Conservation (phyloP, 1,140 invertebrate species). For the Geopemphigus sp. region DNA sequence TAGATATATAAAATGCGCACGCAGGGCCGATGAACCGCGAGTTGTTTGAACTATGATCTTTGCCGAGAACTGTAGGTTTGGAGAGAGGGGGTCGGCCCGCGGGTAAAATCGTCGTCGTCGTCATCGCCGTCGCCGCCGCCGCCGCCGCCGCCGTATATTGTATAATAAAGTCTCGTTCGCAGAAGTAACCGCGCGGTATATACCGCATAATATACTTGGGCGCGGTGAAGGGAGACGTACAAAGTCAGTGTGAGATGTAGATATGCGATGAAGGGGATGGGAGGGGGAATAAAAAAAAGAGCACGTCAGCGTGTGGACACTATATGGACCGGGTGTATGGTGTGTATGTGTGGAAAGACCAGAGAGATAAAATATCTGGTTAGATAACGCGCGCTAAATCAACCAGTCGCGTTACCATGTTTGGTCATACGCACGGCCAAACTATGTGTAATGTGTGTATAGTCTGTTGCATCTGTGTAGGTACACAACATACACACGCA, state of each 20-base stretch:
- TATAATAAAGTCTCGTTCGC: not conserved
- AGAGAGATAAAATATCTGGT: constrained; percentile 41
- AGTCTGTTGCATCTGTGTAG: too few species aligned
- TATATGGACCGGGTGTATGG: not conserved
- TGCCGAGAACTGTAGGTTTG: not conserved
- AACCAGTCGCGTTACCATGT: constrained; percentile 43
- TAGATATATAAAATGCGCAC: not conserved
- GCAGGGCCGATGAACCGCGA: constrained; percentile 44
- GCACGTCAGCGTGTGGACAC: not conserved
- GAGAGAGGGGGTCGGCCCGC: too few species aligned
- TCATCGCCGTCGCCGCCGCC: not conserved
- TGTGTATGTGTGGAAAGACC: not conserved
- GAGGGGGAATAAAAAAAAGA: not conserved
- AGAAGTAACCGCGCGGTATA: not conserved
- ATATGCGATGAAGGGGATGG: too few species aligned
- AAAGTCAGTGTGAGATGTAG: not conserved
- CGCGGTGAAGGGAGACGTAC: not conserved
- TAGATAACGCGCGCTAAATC: constrained; percentile 47
- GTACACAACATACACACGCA: too few species aligned
- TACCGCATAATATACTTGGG: not conserved
- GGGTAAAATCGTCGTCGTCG: not conserved
- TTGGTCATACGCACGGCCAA: constrained; percentile 27
- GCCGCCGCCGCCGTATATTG: not conserved
- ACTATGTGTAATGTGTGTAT: not conserved
- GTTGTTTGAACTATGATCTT: constrained; percentile 46